A percentile compares a stretch with the other conserved stretches of the same genome.
Conservation (phyloP, 2,797 vertebrate genomes). For the Kryptopterus vitreolus region DNA sequence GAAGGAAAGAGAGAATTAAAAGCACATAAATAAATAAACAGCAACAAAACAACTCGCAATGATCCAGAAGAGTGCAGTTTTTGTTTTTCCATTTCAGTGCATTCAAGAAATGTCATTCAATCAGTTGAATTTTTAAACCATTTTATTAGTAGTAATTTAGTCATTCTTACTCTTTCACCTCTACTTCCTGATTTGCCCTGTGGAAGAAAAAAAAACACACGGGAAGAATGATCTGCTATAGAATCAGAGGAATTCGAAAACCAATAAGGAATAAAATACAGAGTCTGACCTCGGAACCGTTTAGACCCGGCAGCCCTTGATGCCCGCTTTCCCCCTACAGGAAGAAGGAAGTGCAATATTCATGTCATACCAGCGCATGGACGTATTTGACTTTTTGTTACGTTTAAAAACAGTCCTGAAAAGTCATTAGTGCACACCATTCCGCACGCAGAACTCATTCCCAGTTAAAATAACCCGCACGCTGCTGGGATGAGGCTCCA, state of each 20-base stretch:
- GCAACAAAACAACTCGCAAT: too few species aligned
- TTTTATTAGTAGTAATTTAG: too few species aligned
- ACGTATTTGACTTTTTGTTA: not conserved
- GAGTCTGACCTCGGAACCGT: constrained; percentile 79
- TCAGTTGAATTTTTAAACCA: not conserved
- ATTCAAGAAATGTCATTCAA: not conserved
- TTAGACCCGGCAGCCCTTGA: constrained; percentile 81
- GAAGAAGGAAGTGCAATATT: constrained; percentile 4
- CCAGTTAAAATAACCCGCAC: too few species aligned
- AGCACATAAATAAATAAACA: too few species aligned
- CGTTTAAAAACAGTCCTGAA: not conserved
- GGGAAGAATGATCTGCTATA: not conserved
- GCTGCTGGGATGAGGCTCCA: too few species aligned
- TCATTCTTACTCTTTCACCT: constrained; percentile 83
- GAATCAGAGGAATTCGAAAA: not conserved
- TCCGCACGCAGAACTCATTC: too few species aligned
- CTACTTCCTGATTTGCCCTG: constrained; percentile 89
- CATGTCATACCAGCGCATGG: not conserved
- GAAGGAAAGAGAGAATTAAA: not conserved
- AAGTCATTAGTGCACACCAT: too few species aligned
- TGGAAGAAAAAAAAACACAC: constrained; percentile 58
- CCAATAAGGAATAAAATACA: not conserved
- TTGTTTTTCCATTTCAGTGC: not conserved
- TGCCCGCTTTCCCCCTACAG: constrained; percentile 81
- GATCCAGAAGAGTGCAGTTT: not conserved